Evolutionary conservation across 2,888 invertebrate genomes (phyloP).

Genomic region (Hemicrepidius hirtus): DNA sequence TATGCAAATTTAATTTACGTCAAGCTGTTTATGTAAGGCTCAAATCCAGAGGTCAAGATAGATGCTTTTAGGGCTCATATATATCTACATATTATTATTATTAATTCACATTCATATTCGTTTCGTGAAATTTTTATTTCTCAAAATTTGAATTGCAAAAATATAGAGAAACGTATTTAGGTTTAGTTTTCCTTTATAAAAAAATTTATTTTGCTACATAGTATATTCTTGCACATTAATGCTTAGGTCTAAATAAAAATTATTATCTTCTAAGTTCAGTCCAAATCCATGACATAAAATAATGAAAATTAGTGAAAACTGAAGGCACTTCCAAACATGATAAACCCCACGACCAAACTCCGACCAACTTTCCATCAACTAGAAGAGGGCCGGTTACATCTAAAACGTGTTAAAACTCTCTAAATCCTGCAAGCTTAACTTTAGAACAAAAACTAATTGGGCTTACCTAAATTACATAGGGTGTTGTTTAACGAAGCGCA

Average conservation of each 20-base stretch:
- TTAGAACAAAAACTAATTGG: background rate
- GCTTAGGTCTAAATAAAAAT: background rate
- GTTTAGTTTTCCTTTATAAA: too few species aligned
- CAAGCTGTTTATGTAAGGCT: background rate
- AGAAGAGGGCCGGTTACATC: constrained; percentile 25
- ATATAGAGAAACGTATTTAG: background rate
- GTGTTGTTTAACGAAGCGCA: constrained; percentile 24
- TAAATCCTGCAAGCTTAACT: background rate
- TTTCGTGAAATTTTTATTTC: background rate
- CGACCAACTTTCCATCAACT: constrained; percentile 6
- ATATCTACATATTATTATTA: background rate
- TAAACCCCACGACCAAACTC: constrained; percentile 23
- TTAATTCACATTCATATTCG: background rate
- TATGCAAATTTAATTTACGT: constrained; percentile 4
- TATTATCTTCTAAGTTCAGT: background rate
- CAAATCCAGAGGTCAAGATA: background rate
- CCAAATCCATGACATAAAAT: background rate
- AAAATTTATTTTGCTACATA: too few species aligned
- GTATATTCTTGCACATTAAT: too few species aligned
- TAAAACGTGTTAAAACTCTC: constrained; percentile 7
- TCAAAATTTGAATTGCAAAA: background rate
- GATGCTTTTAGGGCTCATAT: background rate
- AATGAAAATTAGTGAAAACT: background rate
- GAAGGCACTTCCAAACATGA: background rate
- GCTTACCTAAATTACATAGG: constrained; percentile 27